Base-by-base conservation (phyloP, 2,113 vertebrate species). In the Grallaria varia region DNA sequence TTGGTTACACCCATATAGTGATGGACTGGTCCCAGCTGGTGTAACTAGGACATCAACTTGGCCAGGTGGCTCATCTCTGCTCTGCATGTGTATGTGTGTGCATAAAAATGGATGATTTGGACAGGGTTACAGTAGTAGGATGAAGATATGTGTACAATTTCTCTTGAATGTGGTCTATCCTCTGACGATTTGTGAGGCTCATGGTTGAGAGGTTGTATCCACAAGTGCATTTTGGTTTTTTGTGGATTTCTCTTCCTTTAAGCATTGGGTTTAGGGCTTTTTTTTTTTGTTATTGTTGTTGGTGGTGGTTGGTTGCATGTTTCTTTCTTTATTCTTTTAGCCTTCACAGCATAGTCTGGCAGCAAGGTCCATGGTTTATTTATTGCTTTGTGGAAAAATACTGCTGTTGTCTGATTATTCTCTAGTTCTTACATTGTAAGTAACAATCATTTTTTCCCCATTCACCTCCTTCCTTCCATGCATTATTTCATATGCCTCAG, bases 41-140 rank as follows among this genome's bases (percentile, higher is more conserved):
- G 49, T 49, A 25, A 49, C 23, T 49, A 49, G 49, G 23, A 49
- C 23, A 49, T 31, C 59, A 40, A 0, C 15, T 72, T 18, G 59
- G 17, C n/a, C 16, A 67, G 33, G 23, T 31, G 63, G 3, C 39
- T 84, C 31, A 4, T 31, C 33, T 64, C 60, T 68, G 50, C 47
- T 80, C 8, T 50, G 28, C 42, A 7, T 42, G 33, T n/a, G 12
- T 15, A 1, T 42, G 27, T 39, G 7, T 31, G 17, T 14, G 10
- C 28, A 8, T 24, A 74, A 31, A 8, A 60, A 49, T 0, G 0
- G 33, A 4, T 14, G 15, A 31, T 67, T n/a, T 8, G 67, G 53
- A 45, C 19, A 59, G n/a, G 31, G 47, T 33, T 69, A 24, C 47
- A 74, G 52, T 45, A 45, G 19, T 39, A 56, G 40, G 47, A 44